A percentile compares a stretch with the other conserved stretches of the same genome.
phyloP scores from a whole-genome alignment of 2,113 vertebrate genomes.

The Sylvilagus bachmani region DNA sequence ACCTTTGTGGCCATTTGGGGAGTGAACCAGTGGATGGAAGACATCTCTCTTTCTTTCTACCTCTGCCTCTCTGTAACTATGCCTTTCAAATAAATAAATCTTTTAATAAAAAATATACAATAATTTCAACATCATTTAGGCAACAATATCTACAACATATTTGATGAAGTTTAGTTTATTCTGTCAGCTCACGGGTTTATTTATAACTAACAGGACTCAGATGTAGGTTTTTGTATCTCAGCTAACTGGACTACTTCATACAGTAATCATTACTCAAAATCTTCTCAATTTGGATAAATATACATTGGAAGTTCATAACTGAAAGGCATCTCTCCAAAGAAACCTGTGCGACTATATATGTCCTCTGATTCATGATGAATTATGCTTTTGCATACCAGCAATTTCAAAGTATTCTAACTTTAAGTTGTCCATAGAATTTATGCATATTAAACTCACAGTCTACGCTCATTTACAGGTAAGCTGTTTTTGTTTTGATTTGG shows the following conservation, averaged over 20 bases:
- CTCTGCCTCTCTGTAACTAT: no score
- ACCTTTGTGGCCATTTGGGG: no score
- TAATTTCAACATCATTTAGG: neutral
- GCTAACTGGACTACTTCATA: neutral
- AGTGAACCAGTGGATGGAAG: no score
- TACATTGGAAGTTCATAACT: neutral
- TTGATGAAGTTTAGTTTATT: neutral
- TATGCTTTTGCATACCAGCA: neutral
- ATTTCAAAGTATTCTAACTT: constrained; percentile 1
- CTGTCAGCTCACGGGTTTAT: neutral
- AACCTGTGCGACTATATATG: neutral
- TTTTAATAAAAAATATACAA: no score
- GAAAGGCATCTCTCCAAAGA: neutral
- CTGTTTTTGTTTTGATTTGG: neutral
- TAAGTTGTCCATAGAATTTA: neutral
- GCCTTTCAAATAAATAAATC: no score
- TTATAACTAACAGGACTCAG: neutral
- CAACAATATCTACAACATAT: neutral
- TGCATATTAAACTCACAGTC: neutral
- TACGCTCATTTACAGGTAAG: neutral
- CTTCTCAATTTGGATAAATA: neutral
- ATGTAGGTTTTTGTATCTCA: neutral
- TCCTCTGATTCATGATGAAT: neutral
- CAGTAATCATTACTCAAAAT: neutral
- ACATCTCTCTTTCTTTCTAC: no score